Evolutionary conservation across 1,140 invertebrate species (phyloP).

Genomic region (Drosophila ambigua): DNA sequence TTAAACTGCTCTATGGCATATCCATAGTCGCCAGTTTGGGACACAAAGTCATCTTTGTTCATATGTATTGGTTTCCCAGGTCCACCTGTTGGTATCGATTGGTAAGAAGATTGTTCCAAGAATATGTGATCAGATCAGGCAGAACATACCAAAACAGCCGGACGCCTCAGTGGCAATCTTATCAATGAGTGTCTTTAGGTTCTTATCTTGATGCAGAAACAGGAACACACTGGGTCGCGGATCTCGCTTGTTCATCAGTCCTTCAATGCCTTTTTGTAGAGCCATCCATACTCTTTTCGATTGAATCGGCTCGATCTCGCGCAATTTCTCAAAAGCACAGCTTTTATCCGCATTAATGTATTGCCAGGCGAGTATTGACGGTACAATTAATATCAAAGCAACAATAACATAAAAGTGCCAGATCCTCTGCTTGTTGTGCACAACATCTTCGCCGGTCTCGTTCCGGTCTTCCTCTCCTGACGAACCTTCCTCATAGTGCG

Average conservation of each 20-base stretch:
- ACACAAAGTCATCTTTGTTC: conserved; percentile 60
- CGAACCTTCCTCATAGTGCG: too few relatives aligned
- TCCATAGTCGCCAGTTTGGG: conserved; percentile 56
- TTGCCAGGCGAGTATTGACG: too few relatives aligned
- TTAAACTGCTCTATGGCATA: conserved; percentile 67
- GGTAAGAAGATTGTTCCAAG: neutral
- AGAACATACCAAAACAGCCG: conserved; percentile 59
- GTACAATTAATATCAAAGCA: neutral
- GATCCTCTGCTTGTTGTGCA: too few relatives aligned
- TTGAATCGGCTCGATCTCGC: conserved; percentile 28
- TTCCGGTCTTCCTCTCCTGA: too few relatives aligned
- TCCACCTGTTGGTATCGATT: conserved; percentile 29
- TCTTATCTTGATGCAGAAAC: conserved; percentile 52
- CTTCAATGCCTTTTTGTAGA: conserved; percentile 57
- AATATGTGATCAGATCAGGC: neutral
- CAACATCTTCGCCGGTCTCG: too few relatives aligned
- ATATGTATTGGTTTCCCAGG: conserved; percentile 45
- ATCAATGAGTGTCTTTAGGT: conserved; percentile 40
- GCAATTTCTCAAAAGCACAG: conserved; percentile 40
- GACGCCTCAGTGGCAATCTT: conserved; percentile 62
- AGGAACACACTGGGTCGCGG: conserved; percentile 58
- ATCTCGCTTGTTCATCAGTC: conserved; percentile 55
- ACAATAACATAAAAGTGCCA: too few relatives aligned
- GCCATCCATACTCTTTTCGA: conserved; percentile 46
- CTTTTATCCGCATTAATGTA: neutral